A percentile compares a stretch with the other conserved stretches of the same genome.
phyloP scores from a whole-genome alignment of 2,888 invertebrate species.

The Tortrix viridana region DNA sequence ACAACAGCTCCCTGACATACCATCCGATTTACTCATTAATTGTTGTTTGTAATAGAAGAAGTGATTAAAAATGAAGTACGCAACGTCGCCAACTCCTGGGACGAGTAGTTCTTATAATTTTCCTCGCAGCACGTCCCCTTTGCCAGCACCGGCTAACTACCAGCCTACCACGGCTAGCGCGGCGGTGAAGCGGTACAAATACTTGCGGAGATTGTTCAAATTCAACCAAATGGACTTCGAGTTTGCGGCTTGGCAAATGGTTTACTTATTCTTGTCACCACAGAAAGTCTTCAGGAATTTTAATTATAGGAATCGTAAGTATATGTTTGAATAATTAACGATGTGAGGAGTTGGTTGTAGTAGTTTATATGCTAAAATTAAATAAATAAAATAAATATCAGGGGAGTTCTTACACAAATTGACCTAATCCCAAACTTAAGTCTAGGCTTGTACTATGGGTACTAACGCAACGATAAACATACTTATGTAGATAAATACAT shows the following conservation, averaged over 20 bases:
- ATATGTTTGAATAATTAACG: background rate
- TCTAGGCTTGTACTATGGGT: no score
- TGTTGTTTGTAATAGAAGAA: constrained; percentile 1
- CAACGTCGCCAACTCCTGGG: constrained; percentile 85
- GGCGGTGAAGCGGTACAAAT: constrained; percentile 94
- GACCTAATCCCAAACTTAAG: no score
- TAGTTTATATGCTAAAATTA: no score
- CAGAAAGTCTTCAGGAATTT: constrained; percentile 99
- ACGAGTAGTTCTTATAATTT: constrained; percentile 56
- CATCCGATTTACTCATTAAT: background rate
- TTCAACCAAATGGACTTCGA: constrained; percentile 99
- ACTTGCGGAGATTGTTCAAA: constrained; percentile 92
- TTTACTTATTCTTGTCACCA: constrained; percentile 96
- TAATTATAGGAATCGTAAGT: constrained; percentile 98
- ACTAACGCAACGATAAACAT: no score
- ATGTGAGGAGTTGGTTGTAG: no score
- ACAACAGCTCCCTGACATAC: background rate
- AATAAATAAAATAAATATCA: no score
- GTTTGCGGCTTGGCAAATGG: constrained; percentile 99
- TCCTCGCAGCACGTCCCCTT: constrained; percentile 85
- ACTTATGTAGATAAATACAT: no score
- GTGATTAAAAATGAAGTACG: constrained; percentile 81
- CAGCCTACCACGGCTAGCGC: constrained; percentile 90
- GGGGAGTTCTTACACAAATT: no score
- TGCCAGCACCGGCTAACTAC: constrained; percentile 88